Percentiles rank a stretch among this genome's conserved stretches.
Conservation (phyloP, 2,888 invertebrate genomes). For the Caenorhabditis sp. region DNA sequence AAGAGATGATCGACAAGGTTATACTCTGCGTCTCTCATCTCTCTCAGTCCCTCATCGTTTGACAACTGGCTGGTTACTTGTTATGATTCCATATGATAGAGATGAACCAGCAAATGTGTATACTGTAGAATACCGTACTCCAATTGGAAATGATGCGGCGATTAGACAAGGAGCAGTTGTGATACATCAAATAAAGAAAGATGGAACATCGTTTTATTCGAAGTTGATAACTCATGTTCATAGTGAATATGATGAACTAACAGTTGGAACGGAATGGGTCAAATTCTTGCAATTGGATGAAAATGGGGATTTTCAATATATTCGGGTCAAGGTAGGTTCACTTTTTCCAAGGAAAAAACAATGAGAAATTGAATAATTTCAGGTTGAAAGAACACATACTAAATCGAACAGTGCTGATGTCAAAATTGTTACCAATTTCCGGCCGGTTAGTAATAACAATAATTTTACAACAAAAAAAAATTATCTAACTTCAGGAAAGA, state of each 20-base stretch:
- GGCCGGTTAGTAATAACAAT: constrained; percentile 15
- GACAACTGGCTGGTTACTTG: constrained; percentile 60
- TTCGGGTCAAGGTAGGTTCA: constrained; percentile 31
- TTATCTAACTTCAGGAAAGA: constrained; percentile 12
- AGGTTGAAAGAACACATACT: constrained; percentile 24
- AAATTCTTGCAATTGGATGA: constrained; percentile 43
- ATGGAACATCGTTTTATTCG: constrained; percentile 59
- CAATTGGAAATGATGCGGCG: constrained; percentile 56
- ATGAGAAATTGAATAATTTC: not conserved
- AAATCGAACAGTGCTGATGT: constrained; percentile 37
- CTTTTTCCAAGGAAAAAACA: no score
- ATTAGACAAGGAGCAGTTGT: constrained; percentile 58
- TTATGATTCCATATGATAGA: constrained; percentile 65
- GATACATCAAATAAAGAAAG: constrained; percentile 60
- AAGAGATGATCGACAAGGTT: constrained; percentile 61
- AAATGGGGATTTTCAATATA: constrained; percentile 33
- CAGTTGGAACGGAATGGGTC: constrained; percentile 67
- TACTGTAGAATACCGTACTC: constrained; percentile 67
- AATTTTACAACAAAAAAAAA: not conserved
- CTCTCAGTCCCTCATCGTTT: constrained; percentile 59
- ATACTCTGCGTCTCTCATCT: constrained; percentile 59
- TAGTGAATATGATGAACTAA: constrained; percentile 60
- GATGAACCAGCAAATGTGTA: constrained; percentile 65
- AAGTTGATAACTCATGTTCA: constrained; percentile 59
- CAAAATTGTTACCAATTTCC: constrained; percentile 34